phyloP scores from a whole-genome alignment of 2,888 invertebrate genomes.

The Amaurobius ferox region DNA sequence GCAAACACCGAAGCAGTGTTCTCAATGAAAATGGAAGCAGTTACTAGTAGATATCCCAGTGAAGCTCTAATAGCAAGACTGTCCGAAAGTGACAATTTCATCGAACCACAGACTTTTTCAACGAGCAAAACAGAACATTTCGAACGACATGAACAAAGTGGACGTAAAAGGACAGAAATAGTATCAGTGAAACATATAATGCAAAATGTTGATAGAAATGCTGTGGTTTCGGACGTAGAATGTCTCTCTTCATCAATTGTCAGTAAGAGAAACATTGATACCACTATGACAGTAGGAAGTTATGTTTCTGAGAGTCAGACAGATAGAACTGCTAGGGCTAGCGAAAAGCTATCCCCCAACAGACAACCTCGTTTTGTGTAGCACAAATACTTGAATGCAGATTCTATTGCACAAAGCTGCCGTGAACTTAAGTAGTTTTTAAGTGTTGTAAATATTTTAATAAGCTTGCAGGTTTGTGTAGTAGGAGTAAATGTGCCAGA shows the following conservation, averaged over 20 bases:
- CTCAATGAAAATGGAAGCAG: conserved; percentile 43
- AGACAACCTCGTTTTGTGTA: conserved; percentile 67
- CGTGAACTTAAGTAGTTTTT: conserved; percentile 11
- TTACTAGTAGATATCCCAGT: background rate
- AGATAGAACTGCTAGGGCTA: conserved; percentile 24
- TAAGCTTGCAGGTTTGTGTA: conserved; percentile 25
- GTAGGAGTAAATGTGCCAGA: conserved; percentile 43
- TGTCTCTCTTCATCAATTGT: background rate
- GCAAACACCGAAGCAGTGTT: conserved; percentile 43
- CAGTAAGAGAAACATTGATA: conserved; percentile 34
- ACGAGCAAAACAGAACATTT: conserved; percentile 33
- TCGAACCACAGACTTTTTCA: conserved; percentile 20
- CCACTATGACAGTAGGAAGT: conserved; percentile 6
- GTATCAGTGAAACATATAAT: conserved; percentile 49
- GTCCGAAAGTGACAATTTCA: background rate
- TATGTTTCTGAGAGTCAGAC: conserved; percentile 27
- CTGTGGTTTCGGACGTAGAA: conserved; percentile 23
- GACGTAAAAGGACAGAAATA: conserved; percentile 42
- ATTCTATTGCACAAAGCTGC: conserved; percentile 18
- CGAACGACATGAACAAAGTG: conserved; percentile 17
- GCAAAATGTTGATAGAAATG: conserved; percentile 40
- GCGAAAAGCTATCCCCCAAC: conserved; percentile 61
- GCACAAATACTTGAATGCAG: background rate
- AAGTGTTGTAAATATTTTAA: conserved; percentile 59
- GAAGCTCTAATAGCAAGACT: background rate